phyloP scores from a whole-genome alignment of 2,888 invertebrate species.

The Incurvaria masculella region DNA sequence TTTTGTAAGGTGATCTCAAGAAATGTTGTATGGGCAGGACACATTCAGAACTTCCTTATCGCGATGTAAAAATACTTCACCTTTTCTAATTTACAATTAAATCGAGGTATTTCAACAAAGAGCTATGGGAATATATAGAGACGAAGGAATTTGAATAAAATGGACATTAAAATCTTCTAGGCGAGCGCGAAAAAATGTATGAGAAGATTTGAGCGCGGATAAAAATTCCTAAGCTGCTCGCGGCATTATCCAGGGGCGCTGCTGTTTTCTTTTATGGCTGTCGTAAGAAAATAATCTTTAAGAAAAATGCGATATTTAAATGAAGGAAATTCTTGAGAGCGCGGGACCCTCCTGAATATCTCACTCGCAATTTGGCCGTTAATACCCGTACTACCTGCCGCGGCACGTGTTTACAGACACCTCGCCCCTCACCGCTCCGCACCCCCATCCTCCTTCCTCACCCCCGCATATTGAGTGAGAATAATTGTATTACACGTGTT shows the following conservation, averaged over 20 bases:
- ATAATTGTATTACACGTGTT: not conserved
- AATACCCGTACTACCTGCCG: conserved; percentile 23
- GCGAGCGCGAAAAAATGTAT: conserved; percentile 53
- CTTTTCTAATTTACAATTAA: too few species aligned
- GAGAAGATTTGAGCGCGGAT: conserved; percentile 54
- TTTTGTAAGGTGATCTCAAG: too few species aligned
- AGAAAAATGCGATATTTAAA: conserved; percentile 59
- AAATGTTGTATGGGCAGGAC: too few species aligned
- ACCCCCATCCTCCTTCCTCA: not conserved
- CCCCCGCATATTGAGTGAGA: not conserved
- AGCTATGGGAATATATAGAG: too few species aligned
- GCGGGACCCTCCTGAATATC: conserved; percentile 39
- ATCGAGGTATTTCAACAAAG: too few species aligned
- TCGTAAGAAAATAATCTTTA: conserved; percentile 56
- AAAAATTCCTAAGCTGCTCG: conserved; percentile 53
- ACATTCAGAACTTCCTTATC: too few species aligned
- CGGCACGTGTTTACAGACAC: too few species aligned
- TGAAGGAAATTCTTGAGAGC: conserved; percentile 50
- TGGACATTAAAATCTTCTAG: conserved; percentile 51
- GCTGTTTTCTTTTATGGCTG: conserved; percentile 57
- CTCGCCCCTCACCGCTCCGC: not conserved
- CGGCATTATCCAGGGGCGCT: conserved; percentile 53
- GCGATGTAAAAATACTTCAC: too few species aligned
- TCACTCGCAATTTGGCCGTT: conserved; percentile 43
- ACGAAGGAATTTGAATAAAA: conserved; percentile 55